phyloP scores from a whole-genome alignment of 2,888 invertebrate species.

The Choreutis nemorana region DNA sequence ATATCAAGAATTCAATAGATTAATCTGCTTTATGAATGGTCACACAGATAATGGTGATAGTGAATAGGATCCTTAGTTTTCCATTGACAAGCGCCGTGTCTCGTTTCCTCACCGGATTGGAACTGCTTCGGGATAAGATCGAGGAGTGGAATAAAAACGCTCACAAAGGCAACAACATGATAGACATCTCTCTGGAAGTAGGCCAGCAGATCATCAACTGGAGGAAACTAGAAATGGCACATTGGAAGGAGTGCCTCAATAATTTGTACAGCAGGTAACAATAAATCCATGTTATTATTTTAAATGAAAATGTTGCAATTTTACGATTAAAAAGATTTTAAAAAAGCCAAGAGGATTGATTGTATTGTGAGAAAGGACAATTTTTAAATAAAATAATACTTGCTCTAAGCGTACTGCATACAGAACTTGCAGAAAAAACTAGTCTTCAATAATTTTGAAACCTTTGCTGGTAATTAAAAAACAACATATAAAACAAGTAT shows the following conservation, averaged over 20 bases:
- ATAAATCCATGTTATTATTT: not conserved
- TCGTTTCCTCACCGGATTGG: constrained; percentile 89
- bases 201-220: constrained; percentile 87
- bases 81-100: constrained; percentile 84
- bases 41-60: constrained; percentile 72
- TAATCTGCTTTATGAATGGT: too few species aligned
- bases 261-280: constrained; percentile 68
- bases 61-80: constrained; percentile 72
- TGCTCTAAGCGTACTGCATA: too few species aligned
- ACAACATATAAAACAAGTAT: too few species aligned
- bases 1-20: too few species aligned
- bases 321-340: too few species aligned
- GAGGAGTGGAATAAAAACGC: constrained; percentile 95
- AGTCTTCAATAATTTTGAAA: too few species aligned
- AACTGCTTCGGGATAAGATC: constrained; percentile 83
- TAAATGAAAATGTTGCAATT: not conserved
- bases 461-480: too few species aligned
- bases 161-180: constrained; percentile 84
- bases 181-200: constrained; percentile 74
- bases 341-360: too few species aligned
- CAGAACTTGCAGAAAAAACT: too few species aligned
- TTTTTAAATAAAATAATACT: too few species aligned
- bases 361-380: too few species aligned
- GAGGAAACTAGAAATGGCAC: constrained; percentile 87
- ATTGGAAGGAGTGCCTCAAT: constrained; percentile 87